Base-by-base conservation (phyloP, 2,113 vertebrate genomes). In the Cynoglossus semilaevis region DNA sequence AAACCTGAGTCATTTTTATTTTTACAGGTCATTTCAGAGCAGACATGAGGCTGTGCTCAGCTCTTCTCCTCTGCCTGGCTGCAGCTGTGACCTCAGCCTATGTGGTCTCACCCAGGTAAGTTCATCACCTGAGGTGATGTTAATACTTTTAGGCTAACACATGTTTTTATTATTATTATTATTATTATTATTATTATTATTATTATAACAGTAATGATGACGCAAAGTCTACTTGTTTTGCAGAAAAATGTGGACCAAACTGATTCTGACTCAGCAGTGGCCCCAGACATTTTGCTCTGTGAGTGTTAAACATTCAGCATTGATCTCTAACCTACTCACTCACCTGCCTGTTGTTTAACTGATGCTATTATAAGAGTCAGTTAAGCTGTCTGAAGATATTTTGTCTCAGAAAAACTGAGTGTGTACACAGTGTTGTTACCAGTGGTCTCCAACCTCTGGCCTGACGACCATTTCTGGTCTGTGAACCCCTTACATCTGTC, bases 191-290 rank as follows among this genome's bases (percentile, higher is more conserved):
- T 17, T 11, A 17, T 49, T 45, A 1, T 42, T 8, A 49, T 43
- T 4, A 29, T 50, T n/a, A 43, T 7, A 36, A 10, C 1, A 15
- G 1, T 11, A 44, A 10, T 22, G 1, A 53, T 9, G 48, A 16
- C 29, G 14, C 0, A 17, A 2, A 62, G 8, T 52, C 2, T 40
- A 2, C 60, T 8, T 66, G 9, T 49, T 16, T 85, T 86, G 58
- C 70, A 91, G 90, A 60, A 61, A 85, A 5, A 76, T 84, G 62
- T 92, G 90, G 91, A 88, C 67, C 34, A 90, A 88, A 66, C 60
- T 92, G 62, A 90, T 88, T 63, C 65, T 92, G 70, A 92, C 89
- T 57, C 90, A 92, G 40, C 90, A 91, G 54, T 92, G 91, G 91
- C 91, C 91, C 29, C 51, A 2, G 36, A 91, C 90, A 12, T 91